Evolutionary conservation across 2,888 invertebrate genomes (phyloP), one percentile per base, ranked within the genome.

Genomic region (Cheilosia urbana): DNA sequence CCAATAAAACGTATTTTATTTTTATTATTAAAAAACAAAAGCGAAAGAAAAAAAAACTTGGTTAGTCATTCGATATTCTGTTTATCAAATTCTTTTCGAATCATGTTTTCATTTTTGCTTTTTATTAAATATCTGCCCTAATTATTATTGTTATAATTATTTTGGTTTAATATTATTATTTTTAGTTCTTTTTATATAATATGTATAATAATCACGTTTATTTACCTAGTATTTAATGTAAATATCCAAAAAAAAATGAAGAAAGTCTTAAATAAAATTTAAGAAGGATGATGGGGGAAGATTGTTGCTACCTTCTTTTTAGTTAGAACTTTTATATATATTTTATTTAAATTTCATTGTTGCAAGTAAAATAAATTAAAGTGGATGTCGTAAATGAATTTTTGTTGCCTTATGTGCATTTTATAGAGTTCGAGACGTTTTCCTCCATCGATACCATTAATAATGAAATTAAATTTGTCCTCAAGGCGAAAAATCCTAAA

Each of bases 171-270:
- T 66, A 55, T 49, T 77, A 82, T 73, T 55, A 76, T 60, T 75
- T 75, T 63, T 58, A 77, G 69, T 81, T 75, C 65, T 76, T 66
- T 82, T 66, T 82, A 27, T 55, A 34, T 34, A 60, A 60, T 47
- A 63, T 77, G 51, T 66, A 58, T 71, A 69, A 72, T 72, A 69
- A 76, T 72, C 81, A 76, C 81, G 72, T 63, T 73, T 68, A 73
- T 76, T 80, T 71, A 68, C 66, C 71, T 77, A 81, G 72, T 81
- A 81, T 81, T 77, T 81, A 81, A 81, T 85, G 85, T 85, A 85
- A 81, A 85, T 85, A 85, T 85, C 84, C 69, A 37, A 80, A 63
- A 58, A 76, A 30, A 60, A 45, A 57, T 17, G n/a, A 34, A 47
- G 42, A 27, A 27, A 55, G 47, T 77, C 58, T 69, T 69, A 63